These are phyloP conservation scores for silkworm (Bombyx mori) DNA, from an alignment of 1,140 invertebrate genomes.

Conservation along the genomic window ASM3026992v2 NC_085125.1:37001-37500, in stretches of 20 bases:
- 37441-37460: slow-evolving; percentile 1
- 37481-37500: background rate
- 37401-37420: slow-evolving; percentile 3
- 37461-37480: background rate
- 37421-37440: background rate
- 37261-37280: no score
- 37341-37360: background rate
- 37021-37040: no score
- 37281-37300: background rate
- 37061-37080: no score
- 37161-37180: slow-evolving; percentile 9
- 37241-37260: background rate
- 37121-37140: slow-evolving; percentile 3
- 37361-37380: background rate
- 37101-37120: slow-evolving; percentile 13
- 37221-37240: background rate
- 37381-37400: slow-evolving; percentile 3
- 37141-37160: slow-evolving; percentile 14
- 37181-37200: background rate
- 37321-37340: background rate
- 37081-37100: background rate
- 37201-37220: background rate
- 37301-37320: background rate
- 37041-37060: no score
- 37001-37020: no score